A percentile compares a stretch with the other conserved stretches of the same genome.
These are phyloP conservation scores for Tauraco hartlaubi DNA, from an alignment of 2,797 vertebrate genomes.

Conservation along the genomic window DNA sequence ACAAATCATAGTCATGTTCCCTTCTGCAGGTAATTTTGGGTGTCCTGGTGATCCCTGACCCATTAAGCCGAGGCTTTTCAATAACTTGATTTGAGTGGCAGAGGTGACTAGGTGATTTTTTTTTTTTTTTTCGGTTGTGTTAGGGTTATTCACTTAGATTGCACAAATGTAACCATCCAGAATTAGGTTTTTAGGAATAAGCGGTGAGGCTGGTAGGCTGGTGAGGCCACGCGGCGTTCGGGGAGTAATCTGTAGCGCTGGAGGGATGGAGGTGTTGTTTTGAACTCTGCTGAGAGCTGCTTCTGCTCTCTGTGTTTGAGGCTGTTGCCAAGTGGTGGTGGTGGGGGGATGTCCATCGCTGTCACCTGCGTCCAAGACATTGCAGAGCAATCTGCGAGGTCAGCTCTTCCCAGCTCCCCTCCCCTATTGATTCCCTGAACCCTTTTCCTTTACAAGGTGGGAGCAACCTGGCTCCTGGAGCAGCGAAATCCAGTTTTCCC, in stretches of 20 bases:
- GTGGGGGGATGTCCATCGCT: background rate
- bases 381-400: background rate
- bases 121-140: background rate
- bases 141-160: background rate
- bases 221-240: accelerated
- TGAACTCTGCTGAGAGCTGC: background rate
- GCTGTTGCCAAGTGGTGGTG: background rate
- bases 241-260: background rate
- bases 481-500: background rate
- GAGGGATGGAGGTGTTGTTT: background rate
- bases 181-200: background rate
- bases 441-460: background rate
- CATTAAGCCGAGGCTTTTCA: background rate
- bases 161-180: background rate
- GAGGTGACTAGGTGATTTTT: background rate
- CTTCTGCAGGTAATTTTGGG: background rate
- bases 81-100: background rate
- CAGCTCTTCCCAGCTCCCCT: background rate
- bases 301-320: background rate
- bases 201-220: accelerated
- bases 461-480: background rate
- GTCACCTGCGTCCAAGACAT: background rate
- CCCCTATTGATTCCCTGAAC: background rate
- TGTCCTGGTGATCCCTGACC: background rate
- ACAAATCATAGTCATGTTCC: accelerated